Evolutionary conservation across 2,113 vertebrate species (phyloP).

Genomic region (Tapirus terrestris): DNA sequence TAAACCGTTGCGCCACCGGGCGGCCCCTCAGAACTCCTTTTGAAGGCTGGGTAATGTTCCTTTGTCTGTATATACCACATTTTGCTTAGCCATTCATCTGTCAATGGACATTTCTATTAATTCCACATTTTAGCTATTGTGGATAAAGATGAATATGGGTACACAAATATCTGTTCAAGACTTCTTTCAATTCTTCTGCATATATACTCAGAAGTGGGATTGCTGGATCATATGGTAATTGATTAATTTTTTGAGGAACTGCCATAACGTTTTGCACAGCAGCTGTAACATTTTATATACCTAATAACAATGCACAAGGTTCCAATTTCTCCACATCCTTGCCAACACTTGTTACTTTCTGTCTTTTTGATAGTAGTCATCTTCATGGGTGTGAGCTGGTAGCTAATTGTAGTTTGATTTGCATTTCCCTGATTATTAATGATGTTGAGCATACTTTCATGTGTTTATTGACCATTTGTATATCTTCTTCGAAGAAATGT

Average conservation of each 20-base stretch:
- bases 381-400: not conserved
- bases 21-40: not conserved
- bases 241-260: not conserved
- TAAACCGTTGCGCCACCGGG: too few relatives aligned
- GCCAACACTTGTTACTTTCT: not conserved
- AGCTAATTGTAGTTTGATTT: not conserved
- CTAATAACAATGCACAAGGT: not conserved
- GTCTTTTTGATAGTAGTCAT: not conserved
- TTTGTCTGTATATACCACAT: not conserved
- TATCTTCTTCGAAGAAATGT: not conserved
- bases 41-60: not conserved
- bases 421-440: not conserved
- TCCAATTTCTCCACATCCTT: not conserved
- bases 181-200: not conserved
- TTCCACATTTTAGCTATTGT: not conserved
- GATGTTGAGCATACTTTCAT: not conserved
- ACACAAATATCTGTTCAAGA: not conserved
- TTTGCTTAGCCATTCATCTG: not conserved
- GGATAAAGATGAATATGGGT: not conserved
- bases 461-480: not conserved
- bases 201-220: not conserved
- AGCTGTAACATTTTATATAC: not conserved
- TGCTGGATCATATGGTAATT: not conserved
- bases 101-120: not conserved
- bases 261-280: not conserved